Conservation (phyloP, 2,113 vertebrate genomes). For the Bujurquina vittata region DNA sequence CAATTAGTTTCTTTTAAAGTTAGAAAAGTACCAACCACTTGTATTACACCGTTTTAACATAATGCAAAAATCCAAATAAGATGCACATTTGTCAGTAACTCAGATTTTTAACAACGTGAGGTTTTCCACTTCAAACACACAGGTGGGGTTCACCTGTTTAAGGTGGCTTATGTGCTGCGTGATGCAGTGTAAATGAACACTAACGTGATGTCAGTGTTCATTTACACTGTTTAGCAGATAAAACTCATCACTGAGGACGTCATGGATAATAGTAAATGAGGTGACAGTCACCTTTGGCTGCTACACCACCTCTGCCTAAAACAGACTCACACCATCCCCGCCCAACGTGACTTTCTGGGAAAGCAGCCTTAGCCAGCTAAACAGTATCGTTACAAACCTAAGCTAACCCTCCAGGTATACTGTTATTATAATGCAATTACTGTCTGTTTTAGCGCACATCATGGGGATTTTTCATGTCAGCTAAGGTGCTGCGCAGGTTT, state of each 20-base stretch:
- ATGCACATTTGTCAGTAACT: not conserved
- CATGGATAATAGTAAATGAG: not conserved
- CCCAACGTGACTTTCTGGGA: not conserved
- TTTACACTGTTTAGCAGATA: not conserved
- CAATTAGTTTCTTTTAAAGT: not conserved
- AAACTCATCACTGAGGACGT: not conserved
- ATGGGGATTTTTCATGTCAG: not conserved
- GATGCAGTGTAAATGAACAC: no score
- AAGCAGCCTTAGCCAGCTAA: not conserved
- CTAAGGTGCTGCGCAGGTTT: not conserved
- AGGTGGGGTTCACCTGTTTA: fast-evolving
- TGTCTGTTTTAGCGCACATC: not conserved
- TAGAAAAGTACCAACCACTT: not conserved
- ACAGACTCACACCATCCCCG: not conserved
- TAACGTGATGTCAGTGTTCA: not conserved
- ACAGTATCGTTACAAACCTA: not conserved
- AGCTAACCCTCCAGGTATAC: not conserved
- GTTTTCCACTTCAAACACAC: not conserved
- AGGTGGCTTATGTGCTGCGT: not conserved
- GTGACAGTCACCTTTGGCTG: not conserved
- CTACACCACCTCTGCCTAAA: not conserved
- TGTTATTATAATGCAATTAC: no score
- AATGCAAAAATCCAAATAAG: not conserved
- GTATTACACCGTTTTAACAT: not conserved
- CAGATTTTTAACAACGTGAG: not conserved